phyloP scores from a whole-genome alignment of 2,797 vertebrate species.

The Periparus ater region DNA sequence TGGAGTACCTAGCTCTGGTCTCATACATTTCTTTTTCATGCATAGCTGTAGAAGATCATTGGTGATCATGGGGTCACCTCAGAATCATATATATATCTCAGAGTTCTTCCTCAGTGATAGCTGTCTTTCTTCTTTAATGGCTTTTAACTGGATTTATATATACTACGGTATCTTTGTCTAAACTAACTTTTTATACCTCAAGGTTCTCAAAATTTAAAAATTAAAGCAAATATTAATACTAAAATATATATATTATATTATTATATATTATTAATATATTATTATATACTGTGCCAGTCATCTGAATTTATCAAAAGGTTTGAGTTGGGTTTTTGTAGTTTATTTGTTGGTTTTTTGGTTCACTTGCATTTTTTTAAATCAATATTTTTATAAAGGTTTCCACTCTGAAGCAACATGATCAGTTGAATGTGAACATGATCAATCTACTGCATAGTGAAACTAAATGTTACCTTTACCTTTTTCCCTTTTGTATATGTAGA shows the following conservation, averaged over 20 bases:
- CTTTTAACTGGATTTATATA: not conserved
- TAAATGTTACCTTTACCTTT: not conserved
- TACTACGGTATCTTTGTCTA: not conserved
- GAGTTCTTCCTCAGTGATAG: not conserved
- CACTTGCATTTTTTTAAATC: not conserved
- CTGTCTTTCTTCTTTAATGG: not conserved
- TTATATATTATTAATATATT: not conserved
- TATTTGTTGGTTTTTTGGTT: not conserved
- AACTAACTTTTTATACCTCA: not conserved
- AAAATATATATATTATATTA: not conserved
- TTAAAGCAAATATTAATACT: not conserved
- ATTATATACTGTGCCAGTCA: too few species aligned
- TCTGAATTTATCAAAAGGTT: not conserved
- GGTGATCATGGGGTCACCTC: not conserved
- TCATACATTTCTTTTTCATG: not conserved
- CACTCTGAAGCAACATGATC: not conserved
- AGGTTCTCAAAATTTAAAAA: not conserved
- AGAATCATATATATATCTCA: not conserved
- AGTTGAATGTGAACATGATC: not conserved
- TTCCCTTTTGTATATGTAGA: not conserved
- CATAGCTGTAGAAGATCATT: not conserved
- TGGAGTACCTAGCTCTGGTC: rapidly evolving
- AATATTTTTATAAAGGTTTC: not conserved
- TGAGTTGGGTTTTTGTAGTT: not conserved
- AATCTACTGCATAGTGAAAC: not conserved